These are phyloP conservation scores for Epinephelus moara DNA, from an alignment of 2,113 vertebrate species.

Conservation along the genomic window DNA sequence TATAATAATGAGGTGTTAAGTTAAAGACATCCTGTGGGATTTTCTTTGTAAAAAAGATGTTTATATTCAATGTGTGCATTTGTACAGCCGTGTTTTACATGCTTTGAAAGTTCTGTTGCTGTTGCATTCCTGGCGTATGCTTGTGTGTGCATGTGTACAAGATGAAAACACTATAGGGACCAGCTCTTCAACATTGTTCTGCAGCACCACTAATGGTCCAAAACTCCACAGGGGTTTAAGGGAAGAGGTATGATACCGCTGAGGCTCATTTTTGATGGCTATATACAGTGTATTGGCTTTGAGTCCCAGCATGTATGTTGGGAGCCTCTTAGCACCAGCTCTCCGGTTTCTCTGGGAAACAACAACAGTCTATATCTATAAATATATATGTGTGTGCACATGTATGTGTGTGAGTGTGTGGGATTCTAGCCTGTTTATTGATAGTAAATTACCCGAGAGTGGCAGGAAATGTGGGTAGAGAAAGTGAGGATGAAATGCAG, in stretches of 20 bases:
- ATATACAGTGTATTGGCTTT: not conserved
- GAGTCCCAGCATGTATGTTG: not conserved
- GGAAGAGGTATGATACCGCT: not conserved
- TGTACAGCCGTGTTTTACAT: not conserved
- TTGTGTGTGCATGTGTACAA: not conserved
- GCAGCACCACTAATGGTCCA: not conserved
- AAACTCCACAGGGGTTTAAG: not conserved
- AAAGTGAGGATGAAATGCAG: not conserved
- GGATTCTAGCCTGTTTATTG: not conserved
- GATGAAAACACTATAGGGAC: not conserved
- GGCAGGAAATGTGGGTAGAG: not conserved
- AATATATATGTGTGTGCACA: too few species aligned
- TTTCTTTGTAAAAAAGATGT: not conserved
- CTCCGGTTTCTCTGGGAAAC: not conserved
- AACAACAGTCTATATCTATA: not conserved
- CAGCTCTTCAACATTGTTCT: not conserved
- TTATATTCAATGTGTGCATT: not conserved
- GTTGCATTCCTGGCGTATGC: not conserved
- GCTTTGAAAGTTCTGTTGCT: not conserved
- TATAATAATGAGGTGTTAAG: not conserved
- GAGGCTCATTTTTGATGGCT: not conserved
- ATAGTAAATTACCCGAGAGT: not conserved
- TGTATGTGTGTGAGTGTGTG: too few species aligned
- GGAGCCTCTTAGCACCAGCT: not conserved
- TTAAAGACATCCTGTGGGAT: not conserved